Evolutionary conservation across 2,797 vertebrate genomes (phyloP).

Genomic region (Melanotaenia parkinsoni): DNA sequence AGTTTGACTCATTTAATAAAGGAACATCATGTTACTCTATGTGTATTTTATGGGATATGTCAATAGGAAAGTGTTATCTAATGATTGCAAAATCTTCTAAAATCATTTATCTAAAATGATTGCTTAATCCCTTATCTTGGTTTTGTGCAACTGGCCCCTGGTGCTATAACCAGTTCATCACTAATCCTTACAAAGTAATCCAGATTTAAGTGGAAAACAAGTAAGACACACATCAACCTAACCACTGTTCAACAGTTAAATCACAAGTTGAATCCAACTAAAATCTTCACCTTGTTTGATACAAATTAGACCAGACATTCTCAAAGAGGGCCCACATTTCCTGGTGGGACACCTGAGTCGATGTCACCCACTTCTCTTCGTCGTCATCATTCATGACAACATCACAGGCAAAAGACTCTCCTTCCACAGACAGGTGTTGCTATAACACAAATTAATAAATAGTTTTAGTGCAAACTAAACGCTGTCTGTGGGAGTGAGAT

Average conservation of each 20-base stretch:
- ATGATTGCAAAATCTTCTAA: too few species aligned
- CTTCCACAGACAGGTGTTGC: constrained; percentile 12
- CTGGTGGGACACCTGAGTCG: constrained; percentile 74
- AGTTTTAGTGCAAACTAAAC: neutral
- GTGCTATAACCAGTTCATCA: neutral
- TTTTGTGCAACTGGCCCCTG: too few species aligned
- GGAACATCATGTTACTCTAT: too few species aligned
- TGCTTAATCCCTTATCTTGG: too few species aligned
- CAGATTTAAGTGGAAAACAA: neutral
- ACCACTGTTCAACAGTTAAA: neutral
- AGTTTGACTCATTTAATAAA: too few species aligned
- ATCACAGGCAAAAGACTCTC: constrained; percentile 59
- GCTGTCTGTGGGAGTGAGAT: neutral
- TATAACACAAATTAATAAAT: neutral
- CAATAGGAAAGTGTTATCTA: too few species aligned
- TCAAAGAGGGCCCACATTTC: constrained; percentile 92
- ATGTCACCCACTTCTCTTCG: constrained; percentile 44
- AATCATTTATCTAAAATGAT: too few species aligned
- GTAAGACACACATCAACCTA: neutral
- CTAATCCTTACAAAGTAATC: neutral
- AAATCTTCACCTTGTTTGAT: constrained; percentile 84
- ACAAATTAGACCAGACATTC: constrained; percentile 88
- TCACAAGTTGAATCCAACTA: neutral
- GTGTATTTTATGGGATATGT: too few species aligned
- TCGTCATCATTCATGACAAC: constrained; percentile 71